Evolutionary conservation across 2,113 vertebrate genomes (phyloP), one percentile per base, ranked within the genome.

Genomic region (Ailurus styani): DNA sequence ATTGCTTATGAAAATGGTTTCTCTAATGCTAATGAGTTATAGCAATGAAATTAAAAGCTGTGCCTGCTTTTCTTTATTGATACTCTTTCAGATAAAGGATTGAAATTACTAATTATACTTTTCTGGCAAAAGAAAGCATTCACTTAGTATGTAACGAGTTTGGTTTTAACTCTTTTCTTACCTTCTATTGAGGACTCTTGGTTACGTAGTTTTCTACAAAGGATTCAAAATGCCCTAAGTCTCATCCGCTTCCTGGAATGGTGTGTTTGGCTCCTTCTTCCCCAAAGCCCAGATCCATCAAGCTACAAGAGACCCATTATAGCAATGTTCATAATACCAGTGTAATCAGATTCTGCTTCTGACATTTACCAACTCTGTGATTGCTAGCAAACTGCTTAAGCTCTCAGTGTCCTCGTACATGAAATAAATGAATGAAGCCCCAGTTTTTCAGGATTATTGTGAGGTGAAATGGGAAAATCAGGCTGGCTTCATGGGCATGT

Each of bases 11-110:
- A 83, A 96, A 96, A 91, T 23, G 45, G 62, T 73, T 83, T 83
- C 87, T 93, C 90, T 25, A 27, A 50, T 42, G 92, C 90, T 85
- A 50, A 97, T 95, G 81, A 94, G 54, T 52, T n/a, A 70, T 2
- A 52, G 62, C 64, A 11, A 15, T 20, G 83, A 95, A 91, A 93
- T 92, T 50, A 87, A 81, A 85, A 81, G 79, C 81, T 6, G 6
- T 5, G 12, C 72, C 93, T 7, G 9, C 85, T 77, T 77, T 31
- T 42, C 52, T 45, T 70, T 34, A 21, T 7, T 40, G 84, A 60
- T 29, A 17, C 77, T 66, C 60, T 83, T 95, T 79, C 93, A 79
- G 66, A 83, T 54, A 82, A 96, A 96, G 66, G 78, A n/a, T 2
- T 31, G 62, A n/a, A 42, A 94, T 88, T 18, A 72, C 75, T 86